Evolutionary conservation across 2,113 vertebrate genomes (phyloP), one percentile per base, ranked within the genome.

Genomic region (Cyanoliseus patagonus): DNA sequence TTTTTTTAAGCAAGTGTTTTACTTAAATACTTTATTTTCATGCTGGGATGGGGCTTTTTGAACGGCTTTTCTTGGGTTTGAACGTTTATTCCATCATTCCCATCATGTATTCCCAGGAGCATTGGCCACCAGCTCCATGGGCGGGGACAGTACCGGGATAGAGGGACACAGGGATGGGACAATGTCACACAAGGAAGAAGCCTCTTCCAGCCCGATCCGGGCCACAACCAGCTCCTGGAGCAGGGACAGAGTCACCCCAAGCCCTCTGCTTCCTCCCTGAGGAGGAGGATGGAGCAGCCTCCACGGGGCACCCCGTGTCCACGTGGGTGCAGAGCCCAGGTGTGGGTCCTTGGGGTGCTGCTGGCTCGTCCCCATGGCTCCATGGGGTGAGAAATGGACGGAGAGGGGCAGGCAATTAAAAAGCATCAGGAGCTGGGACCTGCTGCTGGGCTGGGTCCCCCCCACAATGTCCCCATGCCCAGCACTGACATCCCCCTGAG

Each of bases 141-240:
- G 1, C 5, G 37, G 37, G 5, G 3, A n/a, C 83, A 49, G 72
- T 64, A 13, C 6, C 1, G 0, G n/a, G 39, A 5, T 0, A 4
- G 18, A n/a, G 66, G 17, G 6, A 12, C 6, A 1, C 1, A 3
- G 31, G 83, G 52, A 64, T 1, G 2, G 39, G 74, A 18, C 2
- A 9, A 22, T 6, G 20, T 11, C 64, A 66, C 80, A 10, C 22
- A 1, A 2, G 46, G 39, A 67, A 35, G 13, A 66, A 61, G 39
- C 75, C 30, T 64, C n/a, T 0, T 24, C 35, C 28, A 11, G 42
- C 81, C 74, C 59, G 6, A 73, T 46, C 62, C 12, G 5, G 55
- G 79, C 80, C 53, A 53, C 79, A 14, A 10, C 9, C 63, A 20
- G 46, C 61, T 73, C 83, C 46, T 11, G 44, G 67, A 66, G 33